Conservation (phyloP, 2,888 invertebrate genomes). For the Chrysolina haemoptera region DNA sequence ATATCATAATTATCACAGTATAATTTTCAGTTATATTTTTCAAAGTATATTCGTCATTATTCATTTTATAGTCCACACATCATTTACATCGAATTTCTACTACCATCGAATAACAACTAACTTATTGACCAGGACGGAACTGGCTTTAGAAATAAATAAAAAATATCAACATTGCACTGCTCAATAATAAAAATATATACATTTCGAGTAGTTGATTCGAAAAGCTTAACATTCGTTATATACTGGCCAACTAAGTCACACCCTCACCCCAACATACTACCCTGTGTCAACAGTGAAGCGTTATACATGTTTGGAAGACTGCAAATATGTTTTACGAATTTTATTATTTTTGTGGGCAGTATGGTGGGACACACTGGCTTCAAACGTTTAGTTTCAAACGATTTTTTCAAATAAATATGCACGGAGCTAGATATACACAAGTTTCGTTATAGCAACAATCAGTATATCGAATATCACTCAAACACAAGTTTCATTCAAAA, state of each 20-base stretch:
- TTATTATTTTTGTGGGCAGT: neutral
- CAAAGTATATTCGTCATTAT: too few relatives aligned
- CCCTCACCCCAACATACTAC: conserved; percentile 6
- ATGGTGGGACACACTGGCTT: neutral
- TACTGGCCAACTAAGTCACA: conserved; percentile 60
- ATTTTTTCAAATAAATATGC: neutral
- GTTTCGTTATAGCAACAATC: neutral
- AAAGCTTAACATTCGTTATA: conserved; percentile 46
- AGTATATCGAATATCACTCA: conserved; percentile 1
- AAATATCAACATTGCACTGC: conserved; percentile 61
- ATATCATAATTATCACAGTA: neutral
- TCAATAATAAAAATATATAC: conserved; percentile 49
- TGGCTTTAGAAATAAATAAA: neutral
- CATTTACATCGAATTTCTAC: neutral
- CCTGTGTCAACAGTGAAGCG: neutral
- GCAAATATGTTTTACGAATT: neutral
- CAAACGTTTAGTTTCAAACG: neutral
- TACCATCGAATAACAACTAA: conserved; percentile 28
- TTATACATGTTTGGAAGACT: neutral
- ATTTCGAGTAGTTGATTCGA: conserved; percentile 33
- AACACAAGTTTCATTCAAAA: neutral
- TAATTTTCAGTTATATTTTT: neutral
- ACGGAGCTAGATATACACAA: neutral
- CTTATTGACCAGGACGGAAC: conserved; percentile 19
- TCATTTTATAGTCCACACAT: too few relatives aligned